Evolutionary conservation across 2,888 invertebrate species (phyloP).

Genomic region (Tuberolachnus salignus): DNA sequence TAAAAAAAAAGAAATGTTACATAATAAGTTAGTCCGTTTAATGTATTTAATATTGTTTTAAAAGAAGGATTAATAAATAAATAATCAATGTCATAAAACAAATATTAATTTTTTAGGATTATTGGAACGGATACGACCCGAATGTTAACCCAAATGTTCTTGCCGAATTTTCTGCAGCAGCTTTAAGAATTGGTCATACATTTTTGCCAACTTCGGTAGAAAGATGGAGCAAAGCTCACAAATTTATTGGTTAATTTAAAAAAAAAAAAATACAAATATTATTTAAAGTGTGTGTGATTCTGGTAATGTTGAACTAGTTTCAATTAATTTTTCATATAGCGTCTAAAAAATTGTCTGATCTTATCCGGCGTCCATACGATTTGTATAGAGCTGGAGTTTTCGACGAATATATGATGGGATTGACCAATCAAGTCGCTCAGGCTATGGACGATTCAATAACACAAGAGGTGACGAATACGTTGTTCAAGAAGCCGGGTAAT

Average conservation of each 20-base stretch:
- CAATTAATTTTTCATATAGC: slow-evolving; percentile 68
- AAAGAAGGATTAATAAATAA: too few species aligned
- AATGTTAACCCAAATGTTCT: slow-evolving; percentile 87
- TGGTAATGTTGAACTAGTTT: neutral
- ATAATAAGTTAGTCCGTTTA: too few species aligned
- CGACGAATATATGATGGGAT: slow-evolving; percentile 90
- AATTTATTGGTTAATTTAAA: slow-evolving; percentile 78
- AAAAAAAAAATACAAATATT: neutral
- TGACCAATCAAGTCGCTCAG: slow-evolving; percentile 93
- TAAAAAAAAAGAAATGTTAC: too few species aligned
- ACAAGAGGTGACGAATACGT: slow-evolving; percentile 82
- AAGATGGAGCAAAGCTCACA: slow-evolving; percentile 93
- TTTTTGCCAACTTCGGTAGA: slow-evolving; percentile 89
- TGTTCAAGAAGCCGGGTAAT: slow-evolving; percentile 73
- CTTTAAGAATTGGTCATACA: slow-evolving; percentile 91
- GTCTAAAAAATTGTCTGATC: slow-evolving; percentile 84
- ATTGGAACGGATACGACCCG: slow-evolving; percentile 83
- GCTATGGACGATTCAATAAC: slow-evolving; percentile 95
- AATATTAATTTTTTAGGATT: slow-evolving; percentile 65
- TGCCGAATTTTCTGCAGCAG: slow-evolving; percentile 88
- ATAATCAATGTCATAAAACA: neutral
- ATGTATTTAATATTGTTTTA: too few species aligned
- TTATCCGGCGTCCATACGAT: slow-evolving; percentile 88
- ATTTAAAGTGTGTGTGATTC: neutral
- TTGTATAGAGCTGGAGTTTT: slow-evolving; percentile 87